Percentiles rank a stretch among this genome's conserved stretches.
Evolutionary conservation across 1,140 invertebrate species (phyloP).

Genomic region (Drosophila kurseongensis): DNA sequence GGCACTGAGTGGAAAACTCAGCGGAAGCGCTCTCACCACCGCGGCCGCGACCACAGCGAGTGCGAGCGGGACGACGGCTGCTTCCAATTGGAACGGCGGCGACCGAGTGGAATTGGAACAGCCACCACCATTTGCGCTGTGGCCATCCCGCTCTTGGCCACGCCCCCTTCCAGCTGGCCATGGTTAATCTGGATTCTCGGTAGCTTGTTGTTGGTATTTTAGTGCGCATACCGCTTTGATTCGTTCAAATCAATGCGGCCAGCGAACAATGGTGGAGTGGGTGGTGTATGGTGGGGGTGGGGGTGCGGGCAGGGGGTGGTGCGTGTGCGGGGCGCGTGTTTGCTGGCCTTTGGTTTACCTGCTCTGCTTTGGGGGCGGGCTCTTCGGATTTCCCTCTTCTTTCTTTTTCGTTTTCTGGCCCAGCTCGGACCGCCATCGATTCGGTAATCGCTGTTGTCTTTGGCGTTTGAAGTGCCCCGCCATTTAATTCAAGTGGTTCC

Average conservation of each 20-base stretch:
- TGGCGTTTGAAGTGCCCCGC: constrained; percentile 50
- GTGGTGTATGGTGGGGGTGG: background rate
- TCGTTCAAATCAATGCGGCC: constrained; percentile 80
- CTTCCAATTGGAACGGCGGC: constrained; percentile 70
- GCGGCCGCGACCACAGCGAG: constrained; percentile 10
- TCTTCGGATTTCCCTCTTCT: constrained; percentile 27
- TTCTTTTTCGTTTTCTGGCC: background rate
- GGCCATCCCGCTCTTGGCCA: constrained; percentile 37
- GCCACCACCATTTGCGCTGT: constrained; percentile 51
- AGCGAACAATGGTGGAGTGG: constrained; percentile 41
- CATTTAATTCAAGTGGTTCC: constrained; percentile 73
- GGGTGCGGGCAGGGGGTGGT: constrained; percentile 3
- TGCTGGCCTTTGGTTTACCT: constrained; percentile 69
- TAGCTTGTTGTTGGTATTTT: constrained; percentile 79
- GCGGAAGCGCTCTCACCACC: constrained; percentile 35
- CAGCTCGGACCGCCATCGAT: constrained; percentile 25
- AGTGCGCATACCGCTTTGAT: constrained; percentile 82
- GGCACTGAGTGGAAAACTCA: constrained; percentile 27
- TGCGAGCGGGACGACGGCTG: constrained; percentile 42
- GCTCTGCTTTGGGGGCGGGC: constrained; percentile 36
- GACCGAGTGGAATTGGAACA: constrained; percentile 56
- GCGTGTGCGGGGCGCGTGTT: constrained; percentile 57
- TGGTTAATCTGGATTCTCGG: constrained; percentile 70
- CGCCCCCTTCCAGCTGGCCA: constrained; percentile 72
- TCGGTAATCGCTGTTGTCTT: constrained; percentile 69